phyloP scores from a whole-genome alignment of 2,888 invertebrate genomes.

The Priocnemis perturbator region DNA sequence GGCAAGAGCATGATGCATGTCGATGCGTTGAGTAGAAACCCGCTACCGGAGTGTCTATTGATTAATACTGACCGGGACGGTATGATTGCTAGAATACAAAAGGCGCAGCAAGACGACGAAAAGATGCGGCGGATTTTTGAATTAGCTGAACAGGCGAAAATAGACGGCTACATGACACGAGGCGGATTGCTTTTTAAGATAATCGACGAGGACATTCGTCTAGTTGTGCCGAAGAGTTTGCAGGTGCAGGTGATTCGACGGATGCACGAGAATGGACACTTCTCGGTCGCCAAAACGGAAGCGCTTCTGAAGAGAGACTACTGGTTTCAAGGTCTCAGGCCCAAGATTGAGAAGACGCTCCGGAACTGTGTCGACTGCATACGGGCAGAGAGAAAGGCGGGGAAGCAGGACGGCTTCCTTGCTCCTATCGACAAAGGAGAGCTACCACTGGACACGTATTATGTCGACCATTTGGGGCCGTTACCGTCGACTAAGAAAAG shows the following conservation, averaged over 20 bases:
- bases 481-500: not conserved
- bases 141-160: not conserved
- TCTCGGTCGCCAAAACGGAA: not conserved
- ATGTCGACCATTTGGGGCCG: too few relatives aligned
- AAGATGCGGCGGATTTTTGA: not conserved
- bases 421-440: not conserved
- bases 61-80: conserved; percentile 7
- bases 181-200: not conserved
- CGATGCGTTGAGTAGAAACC: conserved; percentile 10
- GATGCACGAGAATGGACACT: not conserved
- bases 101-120: conserved; percentile 1
- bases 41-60: conserved; percentile 9
- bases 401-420: too few relatives aligned
- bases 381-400: not conserved
- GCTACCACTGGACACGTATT: not conserved
- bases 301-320: too few relatives aligned
- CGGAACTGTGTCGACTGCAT: not conserved
- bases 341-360: not conserved
- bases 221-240: not conserved
- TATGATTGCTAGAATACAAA: not conserved
- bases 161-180: not conserved
- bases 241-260: not conserved
- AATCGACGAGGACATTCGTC: not conserved
- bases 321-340: not conserved
- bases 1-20: conserved; percentile 17